Evolutionary conservation across 1,140 invertebrate species (phyloP), one percentile per base, ranked within the genome.

Genomic region (Anagrus nilaparvatae): DNA sequence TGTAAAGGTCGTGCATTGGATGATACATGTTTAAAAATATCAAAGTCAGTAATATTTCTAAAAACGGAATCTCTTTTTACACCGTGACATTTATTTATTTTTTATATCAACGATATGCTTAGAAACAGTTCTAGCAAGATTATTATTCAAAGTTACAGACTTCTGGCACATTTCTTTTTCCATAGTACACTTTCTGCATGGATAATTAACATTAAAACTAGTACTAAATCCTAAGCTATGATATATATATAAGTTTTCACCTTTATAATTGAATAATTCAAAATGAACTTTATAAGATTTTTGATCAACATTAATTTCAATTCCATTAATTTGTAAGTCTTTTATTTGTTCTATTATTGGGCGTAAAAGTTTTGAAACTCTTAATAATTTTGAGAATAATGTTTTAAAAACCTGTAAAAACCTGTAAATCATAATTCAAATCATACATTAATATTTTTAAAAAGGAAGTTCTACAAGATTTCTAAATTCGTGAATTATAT

Each of bases 211-310:
- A 33, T 29, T 47, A 34, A 52, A 52, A 23, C 44, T 33, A 10
- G 37, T 36, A 5, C 42, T 30, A 21, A 52, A 52, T 6, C 47
- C 47, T 13, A 43, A 34, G 2, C 47, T 47, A 17, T 17, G 30
- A 35, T 52, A 49, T 31, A 52, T 25, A 2, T 47, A 44, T 18
- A 52, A 36, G 20, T 52, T 51, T 25, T 51, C 50, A 1, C 44
- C 50, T n/a, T 47, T 14, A 17, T 48, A 40, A 12, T 38, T 39
- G 28, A 40, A 25, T 16, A 52, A 24, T 36, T 44, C 37, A 34
- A 52, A 52, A 45, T 49, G 43, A 18, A 52, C 36, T 19, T 36
- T 19, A 20, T 31, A 28, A 32, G 40, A 10, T 21, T 40, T 12
- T 30, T 44, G 43, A 40, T 51, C 34, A 20, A 48, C 29, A 19